phyloP scores from a whole-genome alignment of 1,140 invertebrate species.

The Marisa cornuarietis region DNA sequence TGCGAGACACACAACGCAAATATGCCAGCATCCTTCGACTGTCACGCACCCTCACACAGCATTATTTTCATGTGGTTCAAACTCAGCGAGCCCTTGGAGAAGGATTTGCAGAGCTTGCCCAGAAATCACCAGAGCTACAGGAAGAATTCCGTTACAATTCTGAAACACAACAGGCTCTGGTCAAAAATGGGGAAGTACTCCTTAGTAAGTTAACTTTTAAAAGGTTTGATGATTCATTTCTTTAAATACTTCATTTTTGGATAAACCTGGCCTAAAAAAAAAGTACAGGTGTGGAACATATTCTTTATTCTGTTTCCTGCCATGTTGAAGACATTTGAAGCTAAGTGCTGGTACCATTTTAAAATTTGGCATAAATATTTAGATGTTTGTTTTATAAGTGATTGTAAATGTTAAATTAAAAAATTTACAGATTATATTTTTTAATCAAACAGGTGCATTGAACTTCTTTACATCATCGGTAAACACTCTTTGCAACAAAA shows the following conservation, averaged over 20 bases:
- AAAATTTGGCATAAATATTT: too few species aligned
- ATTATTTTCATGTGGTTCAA: constrained; percentile 89
- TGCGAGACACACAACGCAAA: constrained; percentile 93
- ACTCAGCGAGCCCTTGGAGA: constrained; percentile 82
- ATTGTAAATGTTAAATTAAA: too few species aligned
- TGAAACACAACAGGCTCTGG: constrained; percentile 91
- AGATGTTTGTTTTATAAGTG: too few species aligned
- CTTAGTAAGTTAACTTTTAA: constrained; percentile 65
- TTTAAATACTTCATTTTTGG: neutral
- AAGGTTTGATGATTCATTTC: neutral
- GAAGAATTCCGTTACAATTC: constrained; percentile 95
- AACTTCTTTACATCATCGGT: constrained; percentile 97
- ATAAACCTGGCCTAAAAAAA: too few species aligned
- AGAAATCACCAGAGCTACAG: constrained; percentile 93
- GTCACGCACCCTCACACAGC: constrained; percentile 83
- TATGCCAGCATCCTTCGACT: constrained; percentile 89
- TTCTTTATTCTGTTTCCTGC: too few species aligned
- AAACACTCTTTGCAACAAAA: constrained; percentile 94
- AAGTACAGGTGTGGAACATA: too few species aligned
- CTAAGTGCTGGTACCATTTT: too few species aligned
- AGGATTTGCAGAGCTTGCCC: constrained; percentile 92
- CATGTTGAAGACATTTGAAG: too few species aligned
- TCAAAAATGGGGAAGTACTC: constrained; percentile 92
- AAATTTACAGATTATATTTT: neutral
- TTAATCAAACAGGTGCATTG: constrained; percentile 73